These are phyloP conservation scores for Eristalis intricaria DNA, from an alignment of 2,888 invertebrate species.

Conservation along the genomic window DNA sequence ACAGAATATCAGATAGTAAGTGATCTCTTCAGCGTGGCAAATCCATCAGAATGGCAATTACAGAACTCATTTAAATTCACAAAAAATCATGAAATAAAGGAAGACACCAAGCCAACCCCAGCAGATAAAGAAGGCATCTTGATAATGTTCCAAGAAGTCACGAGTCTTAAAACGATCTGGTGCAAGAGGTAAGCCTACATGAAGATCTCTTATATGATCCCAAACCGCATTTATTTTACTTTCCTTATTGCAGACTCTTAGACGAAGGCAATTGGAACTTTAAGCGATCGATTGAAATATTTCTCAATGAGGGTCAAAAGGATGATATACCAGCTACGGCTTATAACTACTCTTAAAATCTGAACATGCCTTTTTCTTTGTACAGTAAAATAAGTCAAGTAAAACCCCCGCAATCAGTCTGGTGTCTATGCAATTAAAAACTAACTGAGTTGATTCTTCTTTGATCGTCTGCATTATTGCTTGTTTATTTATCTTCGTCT, in stretches of 20 bases:
- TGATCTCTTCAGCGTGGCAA: slow-evolving; percentile 76
- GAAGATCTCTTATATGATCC: background rate
- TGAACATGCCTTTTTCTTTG: background rate
- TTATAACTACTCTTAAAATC: slow-evolving; percentile 71
- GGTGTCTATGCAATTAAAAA: background rate
- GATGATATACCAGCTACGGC: slow-evolving; percentile 76
- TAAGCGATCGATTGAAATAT: slow-evolving; percentile 74
- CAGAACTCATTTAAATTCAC: slow-evolving; percentile 75
- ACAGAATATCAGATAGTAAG: slow-evolving; percentile 76
- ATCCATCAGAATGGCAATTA: slow-evolving; percentile 74
- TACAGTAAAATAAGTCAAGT: background rate
- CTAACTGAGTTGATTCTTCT: too few species aligned
- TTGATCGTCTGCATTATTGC: too few species aligned
- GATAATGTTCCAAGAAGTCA: slow-evolving; percentile 76
- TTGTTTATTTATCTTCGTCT: too few species aligned
- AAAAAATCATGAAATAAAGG: slow-evolving; percentile 41
- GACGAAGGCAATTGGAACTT: slow-evolving; percentile 78
- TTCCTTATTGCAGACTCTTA: slow-evolving; percentile 73
- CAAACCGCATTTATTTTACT: background rate
- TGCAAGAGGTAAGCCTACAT: slow-evolving; percentile 67
- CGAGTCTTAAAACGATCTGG: slow-evolving; percentile 77
- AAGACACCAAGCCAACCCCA: slow-evolving; percentile 67
- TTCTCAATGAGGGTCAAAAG: slow-evolving; percentile 71
- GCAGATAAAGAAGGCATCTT: slow-evolving; percentile 76
- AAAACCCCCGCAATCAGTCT: background rate